A percentile compares a stretch with the other conserved stretches of the same genome.
phyloP scores from a whole-genome alignment of 1,140 invertebrate species.

The Zophobas atratus region DNA sequence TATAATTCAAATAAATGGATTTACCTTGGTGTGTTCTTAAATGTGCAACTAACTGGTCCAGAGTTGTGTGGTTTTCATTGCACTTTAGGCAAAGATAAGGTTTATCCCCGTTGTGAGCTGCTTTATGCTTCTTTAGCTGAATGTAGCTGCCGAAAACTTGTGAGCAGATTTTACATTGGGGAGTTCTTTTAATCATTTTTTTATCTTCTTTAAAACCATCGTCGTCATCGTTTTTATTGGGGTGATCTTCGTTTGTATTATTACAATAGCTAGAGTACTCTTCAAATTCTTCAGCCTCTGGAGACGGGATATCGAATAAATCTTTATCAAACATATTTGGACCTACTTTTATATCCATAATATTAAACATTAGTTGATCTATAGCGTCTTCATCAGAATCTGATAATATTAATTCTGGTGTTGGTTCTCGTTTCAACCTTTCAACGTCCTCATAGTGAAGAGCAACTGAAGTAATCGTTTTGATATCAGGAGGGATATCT shows the following conservation, averaged over 20 bases:
- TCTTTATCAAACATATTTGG: slow-evolving; percentile 24
- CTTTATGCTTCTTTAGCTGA: slow-evolving; percentile 56
- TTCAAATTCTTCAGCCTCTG: slow-evolving; percentile 10
- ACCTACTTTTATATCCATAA: slow-evolving; percentile 29
- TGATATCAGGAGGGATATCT: background rate
- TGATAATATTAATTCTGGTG: slow-evolving; percentile 25
- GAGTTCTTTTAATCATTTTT: slow-evolving; percentile 29
- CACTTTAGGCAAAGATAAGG: slow-evolving; percentile 54
- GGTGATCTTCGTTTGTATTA: background rate
- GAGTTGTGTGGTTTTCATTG: slow-evolving; percentile 48
- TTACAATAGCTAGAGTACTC: background rate
- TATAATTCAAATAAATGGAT: background rate
- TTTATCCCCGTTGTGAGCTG: slow-evolving; percentile 12
- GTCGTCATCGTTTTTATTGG: background rate
- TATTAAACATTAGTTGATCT: slow-evolving; percentile 25
- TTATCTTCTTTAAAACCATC: background rate
- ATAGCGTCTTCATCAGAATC: slow-evolving; percentile 30
- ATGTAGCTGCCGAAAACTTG: slow-evolving; percentile 55
- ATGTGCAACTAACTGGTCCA: slow-evolving; percentile 58
- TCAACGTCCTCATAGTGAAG: background rate
- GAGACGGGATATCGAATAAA: slow-evolving; percentile 18
- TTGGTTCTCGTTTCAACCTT: slow-evolving; percentile 9
- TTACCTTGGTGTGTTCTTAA: slow-evolving; percentile 58
- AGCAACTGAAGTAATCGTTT: background rate
- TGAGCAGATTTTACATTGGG: slow-evolving; percentile 55